Conservation (phyloP, 2,888 invertebrate species). For the Drosophila leonis region DNA sequence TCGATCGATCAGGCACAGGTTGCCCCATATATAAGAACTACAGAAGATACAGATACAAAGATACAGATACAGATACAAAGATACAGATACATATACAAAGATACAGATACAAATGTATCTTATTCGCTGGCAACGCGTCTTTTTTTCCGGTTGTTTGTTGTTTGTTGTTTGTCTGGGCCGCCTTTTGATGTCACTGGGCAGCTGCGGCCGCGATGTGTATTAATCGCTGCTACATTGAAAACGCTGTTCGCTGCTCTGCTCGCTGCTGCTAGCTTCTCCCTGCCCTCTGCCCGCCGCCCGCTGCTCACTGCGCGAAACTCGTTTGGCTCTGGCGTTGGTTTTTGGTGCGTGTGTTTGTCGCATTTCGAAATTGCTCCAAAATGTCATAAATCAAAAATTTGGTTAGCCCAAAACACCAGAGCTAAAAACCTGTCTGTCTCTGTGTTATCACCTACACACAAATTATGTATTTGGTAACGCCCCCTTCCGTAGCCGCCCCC, state of each 20-base stretch:
- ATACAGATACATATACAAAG: too few relatives aligned
- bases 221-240: conserved; percentile 79
- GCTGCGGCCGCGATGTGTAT: conserved; percentile 78
- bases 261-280: conserved; percentile 25
- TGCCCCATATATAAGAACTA: conserved; percentile 53
- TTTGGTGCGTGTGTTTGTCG: conserved; percentile 68
- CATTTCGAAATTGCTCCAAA: conserved; percentile 78
- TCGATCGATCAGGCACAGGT: conserved; percentile 80
- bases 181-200: conserved; percentile 78
- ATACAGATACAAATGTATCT: conserved; percentile 58
- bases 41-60: conserved; percentile 34
- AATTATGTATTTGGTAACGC: conserved; percentile 61
- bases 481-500: conserved; percentile 8
- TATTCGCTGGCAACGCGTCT: conserved; percentile 32
- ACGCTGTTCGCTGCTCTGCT: conserved; percentile 61
- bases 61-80: conserved; percentile 48
- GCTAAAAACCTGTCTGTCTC: conserved; percentile 61
- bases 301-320: conserved; percentile 37
- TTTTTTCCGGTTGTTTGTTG: conserved; percentile 68
- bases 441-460: conserved; percentile 76
- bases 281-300: neutral
- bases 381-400: conserved; percentile 75
- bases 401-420: conserved; percentile 35
- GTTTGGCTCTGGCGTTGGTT: conserved; percentile 25
- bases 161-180: conserved; percentile 55